Evolutionary conservation across 2,888 invertebrate species (phyloP).

Genomic region (Mythimna vitellina): DNA sequence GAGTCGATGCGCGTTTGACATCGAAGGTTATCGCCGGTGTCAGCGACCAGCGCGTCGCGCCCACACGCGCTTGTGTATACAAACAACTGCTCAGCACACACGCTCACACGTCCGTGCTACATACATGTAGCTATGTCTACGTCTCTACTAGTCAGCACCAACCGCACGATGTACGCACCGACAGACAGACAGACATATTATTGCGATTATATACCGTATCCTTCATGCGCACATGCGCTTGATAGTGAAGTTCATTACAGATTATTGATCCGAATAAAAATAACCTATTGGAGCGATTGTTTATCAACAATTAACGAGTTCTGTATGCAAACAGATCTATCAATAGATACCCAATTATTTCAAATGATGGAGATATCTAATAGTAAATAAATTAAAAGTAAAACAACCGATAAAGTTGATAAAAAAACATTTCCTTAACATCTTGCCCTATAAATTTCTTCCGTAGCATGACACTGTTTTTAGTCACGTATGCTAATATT

Average conservation of each 20-base stretch:
- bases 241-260: constrained; percentile 80
- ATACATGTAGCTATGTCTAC: constrained; percentile 31
- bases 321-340: constrained; percentile 55
- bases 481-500: constrained; percentile 63
- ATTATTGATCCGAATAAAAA: constrained; percentile 75
- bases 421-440: constrained; percentile 18
- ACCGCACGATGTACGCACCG: constrained; percentile 56
- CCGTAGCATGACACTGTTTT: constrained; percentile 27
- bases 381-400: constrained; percentile 29
- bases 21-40: constrained; percentile 89
- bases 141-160: constrained; percentile 37
- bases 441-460: constrained; percentile 16
- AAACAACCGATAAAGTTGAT: constrained; percentile 13
- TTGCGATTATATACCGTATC: constrained; percentile 70
- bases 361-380: constrained; percentile 33
- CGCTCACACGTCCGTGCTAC: constrained; percentile 62
- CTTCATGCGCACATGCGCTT: constrained; percentile 75
- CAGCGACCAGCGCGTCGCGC: constrained; percentile 87
- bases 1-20: constrained; percentile 83
- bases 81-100: constrained; percentile 76
- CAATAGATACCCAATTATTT: constrained; percentile 44
- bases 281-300: constrained; percentile 59
- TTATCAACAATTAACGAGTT: constrained; percentile 61
- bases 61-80: constrained; percentile 87
- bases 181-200: constrained; percentile 63